Percentiles rank a stretch among this genome's conserved stretches.
Conservation (phyloP, 2,888 invertebrate species). For the Campopleginae sp. region DNA sequence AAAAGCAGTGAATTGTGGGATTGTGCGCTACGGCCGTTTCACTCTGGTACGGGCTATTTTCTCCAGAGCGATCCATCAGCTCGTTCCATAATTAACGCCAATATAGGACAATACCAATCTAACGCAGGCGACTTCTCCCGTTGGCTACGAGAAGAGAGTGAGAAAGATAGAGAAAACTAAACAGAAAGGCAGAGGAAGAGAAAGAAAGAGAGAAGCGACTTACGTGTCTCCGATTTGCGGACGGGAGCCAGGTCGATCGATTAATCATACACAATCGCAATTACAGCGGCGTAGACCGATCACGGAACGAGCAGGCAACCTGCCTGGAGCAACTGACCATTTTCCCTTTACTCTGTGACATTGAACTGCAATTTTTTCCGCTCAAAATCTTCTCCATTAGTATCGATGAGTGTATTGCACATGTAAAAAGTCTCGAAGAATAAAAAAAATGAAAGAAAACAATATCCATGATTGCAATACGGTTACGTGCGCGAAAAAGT, state of each 20-base stretch:
- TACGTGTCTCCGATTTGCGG: constrained; percentile 68
- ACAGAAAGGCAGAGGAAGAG: constrained; percentile 16
- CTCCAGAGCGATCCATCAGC: constrained; percentile 71
- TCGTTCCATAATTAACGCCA: constrained; percentile 71
- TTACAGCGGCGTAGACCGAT: constrained; percentile 56
- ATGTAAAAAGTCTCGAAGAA: neutral
- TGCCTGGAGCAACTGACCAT: constrained; percentile 22
- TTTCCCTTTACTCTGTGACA: constrained; percentile 6
- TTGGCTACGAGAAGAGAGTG: constrained; percentile 4
- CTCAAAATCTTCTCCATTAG: neutral
- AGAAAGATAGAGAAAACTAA: constrained; percentile 11
- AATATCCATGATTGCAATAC: neutral
- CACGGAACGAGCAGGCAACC: constrained; percentile 44
- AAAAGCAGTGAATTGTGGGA: constrained; percentile 16
- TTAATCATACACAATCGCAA: constrained; percentile 71
- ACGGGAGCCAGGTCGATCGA: constrained; percentile 69
- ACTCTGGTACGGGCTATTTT: constrained; percentile 54
- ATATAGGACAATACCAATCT: constrained; percentile 29
- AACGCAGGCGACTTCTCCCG: constrained; percentile 49
- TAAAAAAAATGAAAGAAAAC: neutral
- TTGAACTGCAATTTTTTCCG: neutral
- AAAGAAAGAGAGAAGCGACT: constrained; percentile 12
- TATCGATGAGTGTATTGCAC: neutral
- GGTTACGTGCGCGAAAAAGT: neutral
- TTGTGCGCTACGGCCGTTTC: constrained; percentile 9